Base-by-base conservation (phyloP, 2,888 invertebrate genomes). In the Eristalinus sepulchralis region DNA sequence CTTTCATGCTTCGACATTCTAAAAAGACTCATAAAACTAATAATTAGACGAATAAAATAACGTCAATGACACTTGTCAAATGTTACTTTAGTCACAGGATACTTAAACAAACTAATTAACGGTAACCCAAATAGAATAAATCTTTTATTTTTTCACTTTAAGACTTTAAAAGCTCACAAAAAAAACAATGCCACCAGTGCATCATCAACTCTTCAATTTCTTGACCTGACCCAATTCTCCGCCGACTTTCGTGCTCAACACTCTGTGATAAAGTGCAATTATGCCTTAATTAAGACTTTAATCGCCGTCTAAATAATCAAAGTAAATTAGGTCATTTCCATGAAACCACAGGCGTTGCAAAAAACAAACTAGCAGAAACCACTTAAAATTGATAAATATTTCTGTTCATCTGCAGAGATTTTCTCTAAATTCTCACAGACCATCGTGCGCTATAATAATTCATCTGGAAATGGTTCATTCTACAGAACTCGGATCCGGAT, bases 401-500 rank as follows among this genome's bases (percentile, higher is more conserved):
- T 22, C 53, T 33, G 31, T 17, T 13, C 13, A 34, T 57, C 10
- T 22, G 24, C 55, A 63, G 11, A 72, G 39, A 72, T 6, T 75
- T 66, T 75, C 67, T 76, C 66, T 39, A 13, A 76, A 67, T 24
- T 66, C 47, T 47, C 47, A 57, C 55, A n/a, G 27, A 68, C 33
- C 24, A 11, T 55, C 36, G 53, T 47, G 47, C 63, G 63, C 68
- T 17, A 63, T 39, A 47, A 53, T 64, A 55, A 55, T 67, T 70
- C 55, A 73, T 80, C 57, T 75, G 10, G 47, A 55, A 22, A 72
- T 36, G 71, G 13, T 77, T 60, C 64, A 20, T 59, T 57, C 24
- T 47, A 27, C 39, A 47, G 33, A 70, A 64, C 68, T 63, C 60
- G 55, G 62, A 75, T 71, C 62, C 67, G 63, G 67, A 81, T 81